These are phyloP conservation scores for Troides oblongomaculatus DNA, from an alignment of 2,888 invertebrate species.

Conservation along the genomic window DNA sequence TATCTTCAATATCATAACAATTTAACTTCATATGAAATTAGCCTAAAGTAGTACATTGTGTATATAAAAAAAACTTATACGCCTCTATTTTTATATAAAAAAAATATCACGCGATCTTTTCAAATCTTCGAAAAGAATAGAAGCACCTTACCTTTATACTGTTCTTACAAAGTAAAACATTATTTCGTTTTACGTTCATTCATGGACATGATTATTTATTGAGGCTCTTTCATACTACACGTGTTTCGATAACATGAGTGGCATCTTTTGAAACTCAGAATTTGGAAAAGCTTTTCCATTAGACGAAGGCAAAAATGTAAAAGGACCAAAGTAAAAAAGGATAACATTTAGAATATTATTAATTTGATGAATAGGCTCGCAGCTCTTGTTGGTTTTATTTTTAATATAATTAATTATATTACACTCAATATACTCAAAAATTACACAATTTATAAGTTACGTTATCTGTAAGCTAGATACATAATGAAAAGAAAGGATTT, in stretches of 20 bases:
- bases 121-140: conserved; percentile 10
- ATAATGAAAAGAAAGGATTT: neutral
- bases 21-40: too few relatives aligned
- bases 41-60: too few relatives aligned
- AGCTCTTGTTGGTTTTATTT: neutral
- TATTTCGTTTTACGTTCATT: conserved; percentile 19
- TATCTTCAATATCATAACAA: too few relatives aligned
- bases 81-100: neutral
- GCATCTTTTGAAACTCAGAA: conserved; percentile 21
- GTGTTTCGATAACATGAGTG: conserved; percentile 26
- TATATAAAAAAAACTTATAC: too few relatives aligned
- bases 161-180: conserved; percentile 17
- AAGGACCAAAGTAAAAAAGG: conserved; percentile 6
- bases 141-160: conserved; percentile 18
- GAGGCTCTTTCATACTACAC: conserved; percentile 19
- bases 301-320: conserved; percentile 10
- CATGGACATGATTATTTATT: conserved; percentile 23
- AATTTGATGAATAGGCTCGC: neutral
- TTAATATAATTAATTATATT: neutral
- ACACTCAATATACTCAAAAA: neutral
- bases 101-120: neutral
- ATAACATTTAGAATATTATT: conserved; percentile 14
- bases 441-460: neutral
- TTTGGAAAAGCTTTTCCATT: conserved; percentile 27
- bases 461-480: neutral